Evolutionary conservation across 2,888 invertebrate genomes (phyloP).

Genomic region (Ormyrus labotus): DNA sequence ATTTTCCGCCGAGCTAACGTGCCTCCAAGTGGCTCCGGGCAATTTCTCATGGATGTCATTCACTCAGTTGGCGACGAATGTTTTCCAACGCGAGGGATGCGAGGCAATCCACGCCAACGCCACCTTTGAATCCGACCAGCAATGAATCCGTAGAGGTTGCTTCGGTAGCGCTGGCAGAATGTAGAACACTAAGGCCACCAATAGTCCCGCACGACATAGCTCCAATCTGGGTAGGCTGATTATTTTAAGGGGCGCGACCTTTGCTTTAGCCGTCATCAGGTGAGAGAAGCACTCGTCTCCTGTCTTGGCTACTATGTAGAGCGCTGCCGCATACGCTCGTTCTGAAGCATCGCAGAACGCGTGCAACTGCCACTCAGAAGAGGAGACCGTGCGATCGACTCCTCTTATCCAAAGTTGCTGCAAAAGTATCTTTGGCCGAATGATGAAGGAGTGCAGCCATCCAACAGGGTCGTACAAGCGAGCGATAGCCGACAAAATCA

Average conservation of each 20-base stretch:
- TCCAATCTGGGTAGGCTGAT: not conserved
- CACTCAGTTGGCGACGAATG: not conserved
- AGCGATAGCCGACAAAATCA: too few relatives aligned
- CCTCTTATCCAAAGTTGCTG: too few relatives aligned
- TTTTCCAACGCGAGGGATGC: not conserved
- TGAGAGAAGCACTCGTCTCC: not conserved
- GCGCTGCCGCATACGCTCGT: not conserved
- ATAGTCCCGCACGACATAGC: not conserved
- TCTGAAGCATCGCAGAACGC: not conserved
- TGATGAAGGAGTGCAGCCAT: too few relatives aligned
- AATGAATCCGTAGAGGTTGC: not conserved
- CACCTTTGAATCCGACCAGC: not conserved
- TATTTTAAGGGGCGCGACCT: not conserved
- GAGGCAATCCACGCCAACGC: not conserved
- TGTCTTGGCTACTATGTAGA: not conserved
- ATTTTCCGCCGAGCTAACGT: not conserved
- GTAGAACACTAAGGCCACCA: not conserved
- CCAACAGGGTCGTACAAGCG: too few relatives aligned
- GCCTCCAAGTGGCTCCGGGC: not conserved
- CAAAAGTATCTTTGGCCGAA: too few relatives aligned
- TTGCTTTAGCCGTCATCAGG: not conserved
- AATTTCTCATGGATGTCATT: not conserved
- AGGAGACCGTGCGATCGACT: too few relatives aligned
- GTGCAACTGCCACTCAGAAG: too few relatives aligned
- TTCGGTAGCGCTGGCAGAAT: not conserved